Conservation (phyloP, 1,140 invertebrate genomes). For the Drosophila sproati region DNA sequence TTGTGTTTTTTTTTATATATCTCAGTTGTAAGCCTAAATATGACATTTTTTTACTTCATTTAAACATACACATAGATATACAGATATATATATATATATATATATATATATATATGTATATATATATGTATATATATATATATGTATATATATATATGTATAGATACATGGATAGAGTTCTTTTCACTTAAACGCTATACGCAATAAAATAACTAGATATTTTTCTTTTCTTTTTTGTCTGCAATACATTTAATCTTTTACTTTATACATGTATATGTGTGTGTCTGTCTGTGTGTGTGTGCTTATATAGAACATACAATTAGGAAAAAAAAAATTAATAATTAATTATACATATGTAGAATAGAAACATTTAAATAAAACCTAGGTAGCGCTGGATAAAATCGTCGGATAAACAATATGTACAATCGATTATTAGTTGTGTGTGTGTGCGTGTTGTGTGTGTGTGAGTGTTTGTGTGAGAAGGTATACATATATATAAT, state of each 20-base stretch:
- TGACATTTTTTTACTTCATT: conserved; percentile 56
- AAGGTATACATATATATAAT: conserved; percentile 24
- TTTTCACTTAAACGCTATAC: conserved; percentile 56
- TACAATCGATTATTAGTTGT: conserved; percentile 49
- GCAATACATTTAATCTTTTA: conserved; percentile 23
- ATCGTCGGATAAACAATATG: conserved; percentile 72
- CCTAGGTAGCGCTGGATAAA: conserved; percentile 64
- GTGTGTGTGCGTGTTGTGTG: conserved; percentile 15
- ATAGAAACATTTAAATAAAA: conserved; percentile 54
- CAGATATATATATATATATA: conserved; percentile 45
- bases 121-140: conserved; percentile 20
- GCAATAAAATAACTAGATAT: conserved; percentile 71
- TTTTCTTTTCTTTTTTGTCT: conserved; percentile 19
- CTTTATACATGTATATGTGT: conserved; percentile 36
- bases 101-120: conserved; percentile 23
- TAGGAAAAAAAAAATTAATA: conserved; percentile 37
- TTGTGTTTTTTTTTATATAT: conserved; percentile 58
- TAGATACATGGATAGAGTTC: conserved; percentile 50
- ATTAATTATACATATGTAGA: conserved; percentile 24
- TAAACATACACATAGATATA: conserved; percentile 61
- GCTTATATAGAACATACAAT: conserved; percentile 21
- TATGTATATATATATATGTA: conserved; percentile 21
- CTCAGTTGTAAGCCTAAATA: conserved; percentile 76
- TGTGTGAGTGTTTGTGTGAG: conserved; percentile 12
- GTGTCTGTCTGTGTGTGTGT: conserved; percentile 26